A percentile compares a stretch with the other conserved stretches of the same genome.
Evolutionary conservation across 2,888 invertebrate species (phyloP).

Genomic region (Coecobrya sp.): DNA sequence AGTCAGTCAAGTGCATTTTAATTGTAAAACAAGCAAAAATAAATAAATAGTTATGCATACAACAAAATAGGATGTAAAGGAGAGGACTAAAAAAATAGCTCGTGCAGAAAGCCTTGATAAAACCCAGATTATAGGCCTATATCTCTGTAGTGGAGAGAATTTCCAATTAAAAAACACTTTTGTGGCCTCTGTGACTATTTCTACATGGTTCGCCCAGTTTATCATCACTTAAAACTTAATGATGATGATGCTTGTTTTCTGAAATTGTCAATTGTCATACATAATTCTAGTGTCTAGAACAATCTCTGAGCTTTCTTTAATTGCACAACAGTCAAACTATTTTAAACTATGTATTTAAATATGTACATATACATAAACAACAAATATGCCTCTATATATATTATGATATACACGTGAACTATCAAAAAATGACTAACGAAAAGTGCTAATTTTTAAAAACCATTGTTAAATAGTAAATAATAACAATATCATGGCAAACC

Average conservation of each 20-base stretch:
- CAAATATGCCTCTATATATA: constrained; percentile 4
- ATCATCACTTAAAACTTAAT: neutral
- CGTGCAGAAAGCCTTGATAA: neutral
- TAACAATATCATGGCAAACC: neutral
- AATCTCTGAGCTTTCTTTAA: constrained; percentile 79
- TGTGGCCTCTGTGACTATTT: neutral
- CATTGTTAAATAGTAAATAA: neutral
- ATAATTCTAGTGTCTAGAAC: constrained; percentile 55
- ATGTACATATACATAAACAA: neutral
- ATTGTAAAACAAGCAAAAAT: neutral
- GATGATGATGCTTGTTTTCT: neutral
- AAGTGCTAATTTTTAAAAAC: constrained; percentile 63
- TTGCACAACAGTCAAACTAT: constrained; percentile 65
- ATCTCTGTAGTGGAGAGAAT: neutral
- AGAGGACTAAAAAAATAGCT: neutral
- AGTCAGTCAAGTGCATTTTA: neutral
- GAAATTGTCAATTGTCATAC: neutral
- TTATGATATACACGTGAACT: constrained; percentile 4
- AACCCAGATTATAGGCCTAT: neutral
- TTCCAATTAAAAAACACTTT: neutral
- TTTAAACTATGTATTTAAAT: constrained; percentile 30
- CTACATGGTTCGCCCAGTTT: neutral
- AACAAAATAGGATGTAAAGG: neutral
- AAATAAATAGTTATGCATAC: too few species aligned
- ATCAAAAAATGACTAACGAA: constrained; percentile 58